Percentiles rank a stretch among this genome's conserved stretches.
Conservation (phyloP, 2,888 invertebrate species). For the Eurytoma adleriae region DNA sequence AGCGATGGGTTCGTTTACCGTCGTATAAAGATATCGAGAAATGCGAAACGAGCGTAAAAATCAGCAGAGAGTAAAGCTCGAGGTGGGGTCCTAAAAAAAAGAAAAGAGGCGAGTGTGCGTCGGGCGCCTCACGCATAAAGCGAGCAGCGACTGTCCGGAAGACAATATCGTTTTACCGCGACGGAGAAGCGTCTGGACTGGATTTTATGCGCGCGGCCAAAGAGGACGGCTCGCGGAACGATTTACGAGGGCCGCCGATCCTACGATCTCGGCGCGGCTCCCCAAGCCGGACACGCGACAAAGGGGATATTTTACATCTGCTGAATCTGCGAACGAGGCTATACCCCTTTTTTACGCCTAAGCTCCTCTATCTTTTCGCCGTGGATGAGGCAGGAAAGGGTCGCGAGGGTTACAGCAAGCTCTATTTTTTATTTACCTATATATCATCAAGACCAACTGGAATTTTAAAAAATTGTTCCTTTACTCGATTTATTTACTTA, state of each 20-base stretch:
- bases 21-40: conserved; percentile 54
- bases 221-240: conserved; percentile 23
- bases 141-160: conserved; percentile 42
- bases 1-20: conserved; percentile 47
- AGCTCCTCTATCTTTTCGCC: background rate
- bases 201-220: conserved; percentile 38
- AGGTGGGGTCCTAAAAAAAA: conserved; percentile 23
- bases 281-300: conserved; percentile 13
- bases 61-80: conserved; percentile 44
- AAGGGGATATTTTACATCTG: conserved; percentile 42
- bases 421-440: too few relatives aligned
- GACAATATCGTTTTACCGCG: conserved; percentile 60
- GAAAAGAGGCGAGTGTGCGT: conserved; percentile 1
- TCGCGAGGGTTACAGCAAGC: background rate
- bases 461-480: too few relatives aligned
- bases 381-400: background rate
- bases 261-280: conserved; percentile 21
- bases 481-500: too few relatives aligned
- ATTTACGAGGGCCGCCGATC: conserved; percentile 56
- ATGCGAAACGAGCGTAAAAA: conserved; percentile 53
- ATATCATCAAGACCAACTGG: too few relatives aligned
- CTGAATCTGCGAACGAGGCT: conserved; percentile 27
- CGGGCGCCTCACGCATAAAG: background rate
- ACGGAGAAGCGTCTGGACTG: conserved; percentile 32
- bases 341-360: background rate